Evolutionary conservation across 1,140 invertebrate genomes (phyloP).

Genomic region (Cydia fagiglandana): DNA sequence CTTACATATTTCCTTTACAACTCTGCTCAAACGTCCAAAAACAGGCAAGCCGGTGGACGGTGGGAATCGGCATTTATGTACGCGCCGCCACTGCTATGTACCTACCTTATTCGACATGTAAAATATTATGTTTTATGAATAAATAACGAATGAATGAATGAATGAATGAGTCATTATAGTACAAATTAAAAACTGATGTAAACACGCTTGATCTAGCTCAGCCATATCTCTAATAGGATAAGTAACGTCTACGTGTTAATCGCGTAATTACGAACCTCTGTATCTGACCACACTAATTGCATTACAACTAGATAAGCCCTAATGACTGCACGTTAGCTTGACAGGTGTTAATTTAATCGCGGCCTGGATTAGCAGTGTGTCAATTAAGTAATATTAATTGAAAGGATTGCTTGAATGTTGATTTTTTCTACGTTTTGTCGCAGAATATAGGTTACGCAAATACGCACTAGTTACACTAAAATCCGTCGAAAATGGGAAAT

Average conservation of each 20-base stretch:
- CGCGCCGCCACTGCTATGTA: no score
- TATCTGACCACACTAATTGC: slow-evolving; percentile 17
- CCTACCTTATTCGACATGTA: no score
- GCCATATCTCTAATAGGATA: not conserved
- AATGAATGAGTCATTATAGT: no score
- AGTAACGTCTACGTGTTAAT: slow-evolving; percentile 1
- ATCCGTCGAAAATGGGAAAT: no score
- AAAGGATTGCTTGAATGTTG: not conserved
- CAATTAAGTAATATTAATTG: not conserved
- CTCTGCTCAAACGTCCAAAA: no score
- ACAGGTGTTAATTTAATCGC: slow-evolving; percentile 24
- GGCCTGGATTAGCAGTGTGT: slow-evolving; percentile 6
- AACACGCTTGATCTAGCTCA: no score
- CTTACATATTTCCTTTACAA: no score
- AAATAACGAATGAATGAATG: no score
- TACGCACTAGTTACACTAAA: not conserved
- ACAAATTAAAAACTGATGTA: no score
- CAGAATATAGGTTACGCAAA: not conserved
- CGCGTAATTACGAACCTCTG: not conserved
- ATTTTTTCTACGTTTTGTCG: not conserved
- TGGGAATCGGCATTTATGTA: no score
- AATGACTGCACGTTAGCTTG: slow-evolving; percentile 2
- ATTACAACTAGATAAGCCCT: slow-evolving; percentile 9
- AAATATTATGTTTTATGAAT: no score
- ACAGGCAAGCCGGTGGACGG: no score